Evolutionary conservation across 2,888 invertebrate species (phyloP).

Genomic region (Caenorhabditis sp.): DNA sequence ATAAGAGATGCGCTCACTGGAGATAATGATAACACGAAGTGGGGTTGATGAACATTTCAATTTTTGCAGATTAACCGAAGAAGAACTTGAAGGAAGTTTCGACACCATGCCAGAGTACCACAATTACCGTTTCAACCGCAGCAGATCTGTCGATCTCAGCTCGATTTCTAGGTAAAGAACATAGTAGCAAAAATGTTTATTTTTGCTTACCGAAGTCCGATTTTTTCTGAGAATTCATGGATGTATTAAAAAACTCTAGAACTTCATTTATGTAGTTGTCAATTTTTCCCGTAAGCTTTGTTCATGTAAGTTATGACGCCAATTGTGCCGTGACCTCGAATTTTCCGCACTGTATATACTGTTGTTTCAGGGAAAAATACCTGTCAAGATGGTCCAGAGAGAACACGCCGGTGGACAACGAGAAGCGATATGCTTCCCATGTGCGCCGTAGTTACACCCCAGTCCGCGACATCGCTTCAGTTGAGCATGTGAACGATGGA

Average conservation of each 20-base stretch:
- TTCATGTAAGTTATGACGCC: too few relatives aligned
- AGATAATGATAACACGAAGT: slow-evolving; percentile 7
- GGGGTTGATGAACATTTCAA: background rate
- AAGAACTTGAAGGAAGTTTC: slow-evolving; percentile 69
- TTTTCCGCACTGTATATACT: too few relatives aligned
- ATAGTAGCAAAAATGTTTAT: too few relatives aligned
- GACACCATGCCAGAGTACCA: slow-evolving; percentile 68
- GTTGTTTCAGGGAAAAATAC: slow-evolving; percentile 76
- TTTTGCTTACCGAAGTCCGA: too few relatives aligned
- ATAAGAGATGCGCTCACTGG: background rate
- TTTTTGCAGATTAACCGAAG: slow-evolving; percentile 68
- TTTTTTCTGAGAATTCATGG: too few relatives aligned
- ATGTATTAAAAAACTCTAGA: too few relatives aligned
- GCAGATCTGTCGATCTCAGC: slow-evolving; percentile 72
- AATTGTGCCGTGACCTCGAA: too few relatives aligned
- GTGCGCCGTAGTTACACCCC: slow-evolving; percentile 82
- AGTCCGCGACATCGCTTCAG: slow-evolving; percentile 78
- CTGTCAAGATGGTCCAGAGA: slow-evolving; percentile 83
- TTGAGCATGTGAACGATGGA: slow-evolving; percentile 68
- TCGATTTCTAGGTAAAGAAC: slow-evolving; percentile 69
- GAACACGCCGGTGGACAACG: slow-evolving; percentile 81
- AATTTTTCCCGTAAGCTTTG: too few relatives aligned
- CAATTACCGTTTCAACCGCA: slow-evolving; percentile 70
- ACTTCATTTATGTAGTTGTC: too few relatives aligned
- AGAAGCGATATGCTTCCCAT: slow-evolving; percentile 75